A percentile compares a stretch with the other conserved stretches of the same genome.
phyloP scores from a whole-genome alignment of 1,140 invertebrate species.

The Bemisia tabaci region DNA sequence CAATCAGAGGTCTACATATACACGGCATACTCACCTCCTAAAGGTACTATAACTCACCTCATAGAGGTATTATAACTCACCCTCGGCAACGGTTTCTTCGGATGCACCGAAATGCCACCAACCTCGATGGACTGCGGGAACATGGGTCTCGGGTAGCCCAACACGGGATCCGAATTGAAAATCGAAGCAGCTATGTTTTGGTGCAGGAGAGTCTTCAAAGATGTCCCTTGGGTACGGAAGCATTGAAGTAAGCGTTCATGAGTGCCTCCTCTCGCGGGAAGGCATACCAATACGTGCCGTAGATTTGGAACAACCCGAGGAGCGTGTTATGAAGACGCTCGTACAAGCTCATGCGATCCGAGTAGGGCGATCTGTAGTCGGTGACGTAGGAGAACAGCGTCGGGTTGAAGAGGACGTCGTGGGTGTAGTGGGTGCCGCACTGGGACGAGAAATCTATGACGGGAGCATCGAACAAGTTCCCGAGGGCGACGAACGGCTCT shows the following conservation, averaged over 20 bases:
- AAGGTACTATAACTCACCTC: too few species aligned
- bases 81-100: slow-evolving; percentile 37
- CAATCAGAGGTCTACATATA: too few species aligned
- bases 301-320: slow-evolving; percentile 4
- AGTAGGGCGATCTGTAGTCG: background rate
- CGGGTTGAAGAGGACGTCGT: slow-evolving; percentile 4
- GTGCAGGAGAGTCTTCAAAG: slow-evolving; percentile 7
- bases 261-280: slow-evolving; percentile 14
- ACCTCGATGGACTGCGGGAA: slow-evolving; percentile 47
- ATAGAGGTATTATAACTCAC: slow-evolving; percentile 28
- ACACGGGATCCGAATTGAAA: slow-evolving; percentile 38
- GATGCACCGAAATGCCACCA: slow-evolving; percentile 45
- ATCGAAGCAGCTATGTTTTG: slow-evolving; percentile 33
- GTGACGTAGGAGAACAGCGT: slow-evolving; percentile 12
- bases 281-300: slow-evolving; percentile 11
- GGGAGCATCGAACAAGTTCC: slow-evolving; percentile 30
- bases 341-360: slow-evolving; percentile 5
- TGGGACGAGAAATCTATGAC: slow-evolving; percentile 33
- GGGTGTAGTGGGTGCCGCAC: background rate
- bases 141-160: slow-evolving; percentile 37
- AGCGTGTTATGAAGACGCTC: slow-evolving; percentile 5
- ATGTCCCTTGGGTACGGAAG: background rate
- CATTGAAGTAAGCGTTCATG: slow-evolving; percentile 16
- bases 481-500: slow-evolving; percentile 21
- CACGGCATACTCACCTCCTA: too few species aligned